Evolutionary conservation across 2,888 invertebrate genomes (phyloP).

Genomic region (Norana najaformis): DNA sequence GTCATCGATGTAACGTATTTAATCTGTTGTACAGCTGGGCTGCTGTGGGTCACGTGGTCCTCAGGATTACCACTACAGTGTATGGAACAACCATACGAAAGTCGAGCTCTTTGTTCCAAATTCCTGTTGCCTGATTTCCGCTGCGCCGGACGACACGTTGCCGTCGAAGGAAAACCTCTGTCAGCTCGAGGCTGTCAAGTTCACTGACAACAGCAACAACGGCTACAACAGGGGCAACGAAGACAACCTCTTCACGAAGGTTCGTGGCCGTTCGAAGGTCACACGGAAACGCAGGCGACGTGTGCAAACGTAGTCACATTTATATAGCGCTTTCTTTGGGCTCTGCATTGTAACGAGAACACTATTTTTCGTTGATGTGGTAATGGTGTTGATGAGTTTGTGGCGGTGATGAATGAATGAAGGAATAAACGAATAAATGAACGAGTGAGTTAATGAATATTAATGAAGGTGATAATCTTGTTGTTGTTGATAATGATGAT

Average conservation of each 20-base stretch:
- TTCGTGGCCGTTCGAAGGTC: too few relatives aligned
- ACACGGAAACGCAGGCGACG: too few relatives aligned
- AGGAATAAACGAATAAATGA: too few relatives aligned
- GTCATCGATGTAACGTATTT: background rate
- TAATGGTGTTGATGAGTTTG: too few relatives aligned
- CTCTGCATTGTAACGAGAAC: too few relatives aligned
- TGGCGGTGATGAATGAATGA: too few relatives aligned
- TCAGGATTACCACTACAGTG: background rate
- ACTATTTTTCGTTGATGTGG: too few relatives aligned
- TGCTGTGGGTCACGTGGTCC: slow-evolving; percentile 6
- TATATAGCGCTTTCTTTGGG: too few relatives aligned
- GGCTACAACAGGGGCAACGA: background rate
- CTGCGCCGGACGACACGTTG: background rate
- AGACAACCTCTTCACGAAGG: background rate
- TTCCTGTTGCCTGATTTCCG: background rate
- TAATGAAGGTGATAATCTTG: too few relatives aligned
- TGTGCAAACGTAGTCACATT: too few relatives aligned
- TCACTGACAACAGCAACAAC: background rate
- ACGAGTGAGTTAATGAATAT: too few relatives aligned
- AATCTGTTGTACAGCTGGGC: background rate
- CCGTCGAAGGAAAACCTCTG: background rate
- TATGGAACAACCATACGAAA: background rate
- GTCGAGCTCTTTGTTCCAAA: background rate
- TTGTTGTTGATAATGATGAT: too few relatives aligned
- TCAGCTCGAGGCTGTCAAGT: background rate